Evolutionary conservation across 2,888 invertebrate genomes (phyloP), one percentile per base, ranked within the genome.

Genomic region (Hydriomena furcata): DNA sequence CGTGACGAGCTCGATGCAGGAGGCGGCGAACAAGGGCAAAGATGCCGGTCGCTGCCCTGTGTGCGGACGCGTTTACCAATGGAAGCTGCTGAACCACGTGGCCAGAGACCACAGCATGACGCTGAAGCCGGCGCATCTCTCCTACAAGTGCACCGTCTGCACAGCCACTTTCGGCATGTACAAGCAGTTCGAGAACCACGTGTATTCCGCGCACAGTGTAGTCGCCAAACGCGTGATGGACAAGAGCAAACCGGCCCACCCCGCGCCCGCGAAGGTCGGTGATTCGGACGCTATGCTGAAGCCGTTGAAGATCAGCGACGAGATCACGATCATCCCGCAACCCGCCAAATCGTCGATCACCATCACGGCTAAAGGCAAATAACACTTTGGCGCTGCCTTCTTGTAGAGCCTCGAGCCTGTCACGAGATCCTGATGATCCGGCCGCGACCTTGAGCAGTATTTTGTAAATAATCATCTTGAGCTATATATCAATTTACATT

Each of bases 111-210:
- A 98, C 84, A 96, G 95, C 76, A 96, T 97, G 94, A 96, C 97
- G 49, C 86, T 98, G 64, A 98, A 98, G 79, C 98, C 97, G 11
- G 97, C 97, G 43, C 97, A 97, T 84, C 91, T 98, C 56, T 97
- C 97, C 13, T 98, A 98, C 91, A 98, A 98, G 85, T 98, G 98
- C 84, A 98, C 97, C 21, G 98, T 98, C 38, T 98, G 98, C 85
- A 97, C 97, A 49, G 97, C 97, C 47, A 97, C 97, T 11, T 98
- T 98, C 79, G 97, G 97, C 63, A 97, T 98, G 96, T 98, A 98
- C 91, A 97, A 97, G 90, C 96, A 97, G 72, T 98, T 98, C 76
- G 98, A 98, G 79, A 97, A 96, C 77, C 98, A 98, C 82, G 98
- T 98, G 2, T 98, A 98, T 78, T 97, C 97, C 25, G 97, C 97